Evolutionary conservation across 2,888 invertebrate species (phyloP).

Genomic region (Pristionchus arcanus): DNA sequence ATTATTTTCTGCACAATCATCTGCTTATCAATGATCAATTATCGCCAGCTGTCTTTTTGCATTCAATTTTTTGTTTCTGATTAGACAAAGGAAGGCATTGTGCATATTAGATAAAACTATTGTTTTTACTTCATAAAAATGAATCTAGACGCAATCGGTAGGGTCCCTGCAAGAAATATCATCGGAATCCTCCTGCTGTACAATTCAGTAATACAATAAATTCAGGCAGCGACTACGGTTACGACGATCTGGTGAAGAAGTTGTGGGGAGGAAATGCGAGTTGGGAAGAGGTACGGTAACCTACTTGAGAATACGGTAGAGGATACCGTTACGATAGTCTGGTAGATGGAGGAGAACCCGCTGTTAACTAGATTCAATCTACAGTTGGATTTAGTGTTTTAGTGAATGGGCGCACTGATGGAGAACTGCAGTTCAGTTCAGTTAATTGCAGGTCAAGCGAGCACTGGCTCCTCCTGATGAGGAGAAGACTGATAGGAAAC

Average conservation of each 20-base stretch:
- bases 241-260: conserved; percentile 67
- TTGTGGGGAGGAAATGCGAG: conserved; percentile 66
- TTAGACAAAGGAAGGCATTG: not conserved
- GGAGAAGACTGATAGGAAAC: not conserved
- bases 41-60: not conserved
- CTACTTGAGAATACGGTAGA: not conserved
- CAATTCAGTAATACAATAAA: too few species aligned
- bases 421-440: too few species aligned
- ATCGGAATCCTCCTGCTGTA: too few species aligned
- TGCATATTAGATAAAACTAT: too few species aligned
- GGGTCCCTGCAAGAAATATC: not conserved
- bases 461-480: not conserved
- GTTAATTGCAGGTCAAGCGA: conserved; percentile 18
- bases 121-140: too few species aligned
- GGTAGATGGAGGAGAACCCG: not conserved
- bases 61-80: not conserved
- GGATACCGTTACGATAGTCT: not conserved
- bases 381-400: too few species aligned
- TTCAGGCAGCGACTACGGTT: conserved; percentile 49
- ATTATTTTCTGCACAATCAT: not conserved
- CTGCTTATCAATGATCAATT: not conserved
- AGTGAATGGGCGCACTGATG: too few species aligned
- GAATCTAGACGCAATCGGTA: not conserved
- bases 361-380: too few species aligned
- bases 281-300: conserved; percentile 45